Conservation (phyloP, 2,797 vertebrate genomes). For the Anolis apletophallus region DNA sequence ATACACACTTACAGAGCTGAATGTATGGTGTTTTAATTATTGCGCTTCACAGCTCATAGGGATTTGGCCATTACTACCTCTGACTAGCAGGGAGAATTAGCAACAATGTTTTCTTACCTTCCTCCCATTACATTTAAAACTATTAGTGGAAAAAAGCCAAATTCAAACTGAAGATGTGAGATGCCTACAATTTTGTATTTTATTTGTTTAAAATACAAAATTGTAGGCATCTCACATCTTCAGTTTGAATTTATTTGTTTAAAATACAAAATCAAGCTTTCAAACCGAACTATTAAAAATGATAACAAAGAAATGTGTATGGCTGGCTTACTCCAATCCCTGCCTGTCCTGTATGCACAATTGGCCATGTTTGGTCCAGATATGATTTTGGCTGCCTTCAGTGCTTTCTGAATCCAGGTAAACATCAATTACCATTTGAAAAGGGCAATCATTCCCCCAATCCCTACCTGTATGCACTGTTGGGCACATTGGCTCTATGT, state of each 20-base stretch:
- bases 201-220: neutral
- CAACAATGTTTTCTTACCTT: neutral
- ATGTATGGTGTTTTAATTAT: conserved; percentile 37
- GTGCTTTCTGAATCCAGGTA: too few relatives aligned
- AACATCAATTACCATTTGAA: too few relatives aligned
- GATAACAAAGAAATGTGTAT: neutral
- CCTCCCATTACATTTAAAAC: neutral
- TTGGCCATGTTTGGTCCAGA: too few relatives aligned
- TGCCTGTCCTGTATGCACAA: too few relatives aligned
- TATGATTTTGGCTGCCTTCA: too few relatives aligned
- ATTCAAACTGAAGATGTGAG: neutral
- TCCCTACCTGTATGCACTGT: too few relatives aligned
- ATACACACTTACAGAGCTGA: neutral
- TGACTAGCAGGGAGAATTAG: conserved; percentile 18
- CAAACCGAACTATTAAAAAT: neutral
- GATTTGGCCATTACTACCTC: conserved; percentile 16
- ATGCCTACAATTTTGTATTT: neutral
- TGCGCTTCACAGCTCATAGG: neutral
- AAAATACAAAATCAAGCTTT: neutral
- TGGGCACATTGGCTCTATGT: too few relatives aligned
- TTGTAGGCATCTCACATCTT: too few relatives aligned
- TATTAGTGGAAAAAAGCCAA: neutral
- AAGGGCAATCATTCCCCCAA: too few relatives aligned
- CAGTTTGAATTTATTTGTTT: too few relatives aligned
- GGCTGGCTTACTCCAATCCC: too few relatives aligned